Evolutionary conservation across 2,888 invertebrate species (phyloP), one percentile per base, ranked within the genome.

Genomic region (Mythimna vitellina): DNA sequence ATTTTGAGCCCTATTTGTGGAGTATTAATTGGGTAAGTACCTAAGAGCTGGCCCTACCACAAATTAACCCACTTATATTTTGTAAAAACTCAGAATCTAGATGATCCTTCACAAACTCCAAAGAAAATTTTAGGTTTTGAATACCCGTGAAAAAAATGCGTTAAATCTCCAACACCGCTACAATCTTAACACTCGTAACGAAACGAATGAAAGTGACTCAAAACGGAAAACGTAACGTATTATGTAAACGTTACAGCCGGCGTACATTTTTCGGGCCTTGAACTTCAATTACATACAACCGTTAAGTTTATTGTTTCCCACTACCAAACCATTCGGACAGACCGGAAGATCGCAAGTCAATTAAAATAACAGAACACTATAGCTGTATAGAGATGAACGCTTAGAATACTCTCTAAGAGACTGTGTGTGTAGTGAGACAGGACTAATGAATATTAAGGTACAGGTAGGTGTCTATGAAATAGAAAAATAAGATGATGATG

Each of bases 221-320:
- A 70, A 81, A 66, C 68, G 60, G 38, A 51, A 60, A 79, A 83
- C 70, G 76, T 75, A 80, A 75, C 83, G 51, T 82, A 76, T 81
- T 77, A 82, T 65, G 75, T 82, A 83, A 85, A 76, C 73, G 69
- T 78, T 79, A 83, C 70, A 66, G 29, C 60, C 42, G 63, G 29
- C 65, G 70, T 62, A 70, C 76, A 74, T 70, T 83, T 83, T 73
- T 73, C 84, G 84, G 81, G 66, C 84, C 84, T 84, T 85, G 84
- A 84, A 84, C 84, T 83, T 85, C 73, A 79, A 83, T 83, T 85
- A 73, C 73, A 60, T 29, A 73, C 62, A 60, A 78, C 79, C 78
- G 84, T 83, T 81, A 83, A 73, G 71, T 78, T 65, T 78, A 84
- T 78, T 81, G 86, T 85, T 83, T 82, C 74, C 51, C 74, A 82